phyloP scores from a whole-genome alignment of 2,888 invertebrate species.

The Agriopis marginaria region DNA sequence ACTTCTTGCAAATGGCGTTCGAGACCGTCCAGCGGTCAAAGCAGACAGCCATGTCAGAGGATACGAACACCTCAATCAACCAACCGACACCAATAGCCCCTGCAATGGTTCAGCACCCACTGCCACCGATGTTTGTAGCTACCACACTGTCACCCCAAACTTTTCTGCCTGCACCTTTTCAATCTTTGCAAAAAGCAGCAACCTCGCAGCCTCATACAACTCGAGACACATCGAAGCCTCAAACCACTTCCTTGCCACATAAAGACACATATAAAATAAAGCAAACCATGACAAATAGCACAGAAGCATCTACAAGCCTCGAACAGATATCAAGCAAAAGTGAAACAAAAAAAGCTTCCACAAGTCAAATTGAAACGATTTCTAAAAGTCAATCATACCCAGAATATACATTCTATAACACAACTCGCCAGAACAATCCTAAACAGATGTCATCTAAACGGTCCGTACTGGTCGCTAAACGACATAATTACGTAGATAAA shows the following conservation, averaged over 20 bases:
- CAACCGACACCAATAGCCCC: background rate
- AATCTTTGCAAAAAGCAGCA: background rate
- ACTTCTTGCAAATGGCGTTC: conserved; percentile 27
- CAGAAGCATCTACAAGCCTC: background rate
- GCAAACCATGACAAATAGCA: background rate
- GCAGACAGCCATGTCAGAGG: background rate
- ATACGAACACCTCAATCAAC: background rate
- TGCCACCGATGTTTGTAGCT: background rate
- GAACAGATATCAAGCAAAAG: background rate
- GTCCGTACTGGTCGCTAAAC: conserved; percentile 18
- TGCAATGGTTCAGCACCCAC: conserved; percentile 5
- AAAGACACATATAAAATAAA: background rate
- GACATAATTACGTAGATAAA: conserved; percentile 7
- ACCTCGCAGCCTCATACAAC: background rate
- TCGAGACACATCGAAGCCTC: background rate
- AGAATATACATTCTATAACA: conserved; percentile 18
- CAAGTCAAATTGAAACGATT: background rate
- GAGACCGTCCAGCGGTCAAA: conserved; percentile 20
- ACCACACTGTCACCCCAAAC: conserved; percentile 6
- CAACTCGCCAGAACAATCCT: background rate
- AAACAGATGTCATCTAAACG: conserved; percentile 2
- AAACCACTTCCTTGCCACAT: background rate
- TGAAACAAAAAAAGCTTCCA: background rate
- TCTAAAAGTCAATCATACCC: conserved; percentile 12
- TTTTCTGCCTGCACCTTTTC: background rate